Evolutionary conservation across 35 echinoderm and acorn worm genomes (phyloP).

Genomic region (Apostichopus parvimensis): DNA sequence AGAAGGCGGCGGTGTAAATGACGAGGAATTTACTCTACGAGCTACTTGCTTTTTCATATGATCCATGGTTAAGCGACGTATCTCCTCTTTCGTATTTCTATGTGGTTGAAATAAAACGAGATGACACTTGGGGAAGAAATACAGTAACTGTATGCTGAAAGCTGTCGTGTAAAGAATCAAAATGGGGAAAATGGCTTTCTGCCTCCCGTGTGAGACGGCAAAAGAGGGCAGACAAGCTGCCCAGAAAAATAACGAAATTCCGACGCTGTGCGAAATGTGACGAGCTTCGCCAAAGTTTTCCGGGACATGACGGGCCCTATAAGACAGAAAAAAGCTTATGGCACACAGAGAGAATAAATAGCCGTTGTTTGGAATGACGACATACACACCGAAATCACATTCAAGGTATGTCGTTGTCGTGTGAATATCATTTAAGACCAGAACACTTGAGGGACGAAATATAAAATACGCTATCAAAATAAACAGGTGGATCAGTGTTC

Average conservation of each 20-base stretch:
- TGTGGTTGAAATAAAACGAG: conserved; percentile 45
- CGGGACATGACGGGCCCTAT: conserved; percentile 35
- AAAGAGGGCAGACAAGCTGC: conserved; percentile 29
- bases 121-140: conserved; percentile 51
- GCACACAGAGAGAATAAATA: conserved; percentile 36
- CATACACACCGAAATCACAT: conserved; percentile 22
- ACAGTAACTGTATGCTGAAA: conserved; percentile 37
- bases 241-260: conserved; percentile 26
- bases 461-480: not conserved
- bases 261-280: conserved; percentile 43
- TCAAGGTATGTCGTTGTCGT: conserved; percentile 8
- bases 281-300: conserved; percentile 54
- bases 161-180: conserved; percentile 30
- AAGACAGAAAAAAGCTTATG: conserved; percentile 32
- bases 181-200: conserved; percentile 6
- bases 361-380: conserved; percentile 39
- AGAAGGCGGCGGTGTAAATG: conserved; percentile 17
- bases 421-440: conserved; percentile 5
- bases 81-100: conserved; percentile 43
- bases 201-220: conserved; percentile 14
- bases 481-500: conserved; percentile 3
- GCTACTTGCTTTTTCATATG: conserved; percentile 44
- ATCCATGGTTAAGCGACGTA: conserved; percentile 37
- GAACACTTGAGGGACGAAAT: conserved; percentile 8
- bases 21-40: conserved; percentile 1